These are phyloP conservation scores for Galerucella pusilla DNA, from an alignment of 2,888 invertebrate species.

Conservation along the genomic window DNA sequence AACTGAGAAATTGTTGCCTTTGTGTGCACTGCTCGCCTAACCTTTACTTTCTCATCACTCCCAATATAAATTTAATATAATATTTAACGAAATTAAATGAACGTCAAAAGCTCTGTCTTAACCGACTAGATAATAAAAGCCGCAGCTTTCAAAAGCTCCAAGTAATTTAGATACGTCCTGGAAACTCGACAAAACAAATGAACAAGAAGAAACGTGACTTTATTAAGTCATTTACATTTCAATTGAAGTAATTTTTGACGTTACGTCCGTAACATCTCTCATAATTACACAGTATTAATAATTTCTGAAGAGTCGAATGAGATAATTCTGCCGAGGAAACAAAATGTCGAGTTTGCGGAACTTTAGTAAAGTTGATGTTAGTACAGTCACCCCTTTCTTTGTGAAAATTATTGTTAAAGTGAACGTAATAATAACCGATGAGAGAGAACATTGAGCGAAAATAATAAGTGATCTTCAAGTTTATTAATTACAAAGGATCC, in stretches of 20 bases:
- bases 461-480: too few species aligned
- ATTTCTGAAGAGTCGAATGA: conserved; percentile 2
- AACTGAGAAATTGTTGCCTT: neutral
- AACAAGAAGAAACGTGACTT: conserved; percentile 25
- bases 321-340: conserved; percentile 10
- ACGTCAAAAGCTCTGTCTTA: neutral
- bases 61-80: too few species aligned
- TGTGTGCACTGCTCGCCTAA: neutral
- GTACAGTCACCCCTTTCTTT: conserved; percentile 11
- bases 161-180: conserved; percentile 10
- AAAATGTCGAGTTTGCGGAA: conserved; percentile 22
- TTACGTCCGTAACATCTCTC: conserved; percentile 19
- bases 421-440: neutral
- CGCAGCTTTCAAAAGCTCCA: neutral
- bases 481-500: too few species aligned
- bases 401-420: neutral
- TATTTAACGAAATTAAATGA: neutral
- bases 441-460: neutral
- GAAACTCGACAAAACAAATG: conserved; percentile 22
- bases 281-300: conserved; percentile 29
- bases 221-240: conserved; percentile 35
- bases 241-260: conserved; percentile 26
- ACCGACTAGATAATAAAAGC: neutral
- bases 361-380: conserved; percentile 20
- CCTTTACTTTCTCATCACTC: neutral